These are phyloP conservation scores for Drosophila flavopinicola DNA, from an alignment of 2,888 invertebrate species.

Conservation along the genomic window DNA sequence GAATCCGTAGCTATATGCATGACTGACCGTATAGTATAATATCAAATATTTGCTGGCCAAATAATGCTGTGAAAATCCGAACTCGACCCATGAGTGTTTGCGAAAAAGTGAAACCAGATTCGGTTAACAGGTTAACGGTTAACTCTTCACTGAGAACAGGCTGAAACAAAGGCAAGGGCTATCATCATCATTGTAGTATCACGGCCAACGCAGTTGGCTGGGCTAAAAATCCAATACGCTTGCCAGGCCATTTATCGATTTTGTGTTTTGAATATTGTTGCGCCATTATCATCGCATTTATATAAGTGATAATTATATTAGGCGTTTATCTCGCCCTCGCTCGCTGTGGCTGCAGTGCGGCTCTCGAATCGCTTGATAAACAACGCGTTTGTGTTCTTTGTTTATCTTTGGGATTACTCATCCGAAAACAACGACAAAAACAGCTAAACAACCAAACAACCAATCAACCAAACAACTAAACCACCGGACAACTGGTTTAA, in stretches of 20 bases:
- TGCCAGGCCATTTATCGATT: slow-evolving; percentile 69
- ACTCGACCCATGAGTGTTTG: background rate
- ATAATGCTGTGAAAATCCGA: background rate
- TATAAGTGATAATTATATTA: slow-evolving; percentile 81
- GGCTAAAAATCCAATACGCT: slow-evolving; percentile 15
- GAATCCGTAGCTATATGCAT: background rate
- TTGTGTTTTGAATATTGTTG: slow-evolving; percentile 75
- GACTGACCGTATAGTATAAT: background rate
- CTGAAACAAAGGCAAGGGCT: background rate
- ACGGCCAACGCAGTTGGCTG: slow-evolving; percentile 13
- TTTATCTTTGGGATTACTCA: slow-evolving; percentile 71
- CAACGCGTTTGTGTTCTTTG: slow-evolving; percentile 36
- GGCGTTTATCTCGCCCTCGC: slow-evolving; percentile 47
- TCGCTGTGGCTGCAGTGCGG: slow-evolving; percentile 28
- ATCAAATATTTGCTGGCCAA: slow-evolving; percentile 15
- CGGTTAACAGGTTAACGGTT: background rate
- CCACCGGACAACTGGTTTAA: slow-evolving; percentile 38
- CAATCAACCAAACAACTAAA: slow-evolving; percentile 2
- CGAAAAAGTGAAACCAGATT: slow-evolving; percentile 10
- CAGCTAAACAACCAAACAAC: background rate
- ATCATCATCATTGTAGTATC: slow-evolving; percentile 3
- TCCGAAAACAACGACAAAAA: slow-evolving; percentile 7
- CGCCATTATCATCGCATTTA: slow-evolving; percentile 75
- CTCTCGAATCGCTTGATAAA: slow-evolving; percentile 47
- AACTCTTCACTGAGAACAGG: background rate